These are phyloP conservation scores for Papilio glaucus DNA, from an alignment of 1,140 invertebrate genomes.

Conservation along the genomic window DNA sequence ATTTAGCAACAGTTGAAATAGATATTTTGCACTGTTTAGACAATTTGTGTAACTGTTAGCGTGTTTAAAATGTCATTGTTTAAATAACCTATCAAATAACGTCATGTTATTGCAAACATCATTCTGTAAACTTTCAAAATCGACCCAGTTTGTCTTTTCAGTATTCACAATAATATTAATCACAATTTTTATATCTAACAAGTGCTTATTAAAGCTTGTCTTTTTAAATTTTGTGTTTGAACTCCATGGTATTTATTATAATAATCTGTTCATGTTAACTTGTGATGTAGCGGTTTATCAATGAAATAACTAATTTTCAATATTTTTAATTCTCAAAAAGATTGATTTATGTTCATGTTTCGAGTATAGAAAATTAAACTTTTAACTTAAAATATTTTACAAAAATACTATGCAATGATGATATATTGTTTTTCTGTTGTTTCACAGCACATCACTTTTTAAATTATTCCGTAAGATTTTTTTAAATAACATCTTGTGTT, in stretches of 20 bases:
- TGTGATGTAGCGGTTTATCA: too few relatives aligned
- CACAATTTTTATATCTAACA: conserved; percentile 44
- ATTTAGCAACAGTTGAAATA: conserved; percentile 20
- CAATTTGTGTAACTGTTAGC: conserved; percentile 9
- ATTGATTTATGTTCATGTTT: too few relatives aligned
- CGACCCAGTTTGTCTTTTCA: conserved; percentile 40
- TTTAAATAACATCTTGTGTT: not conserved
- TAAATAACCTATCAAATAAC: not conserved
- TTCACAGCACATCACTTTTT: not conserved
- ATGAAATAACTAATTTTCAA: too few relatives aligned
- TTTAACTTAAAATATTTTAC: too few relatives aligned
- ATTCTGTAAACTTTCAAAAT: conserved; percentile 25
- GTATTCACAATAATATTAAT: conserved; percentile 43
- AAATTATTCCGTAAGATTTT: not conserved
- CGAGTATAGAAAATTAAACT: too few relatives aligned
- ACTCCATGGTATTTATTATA: conserved; percentile 44
- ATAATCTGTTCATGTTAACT: not conserved
- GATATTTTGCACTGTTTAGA: conserved; percentile 12
- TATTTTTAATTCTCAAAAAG: too few relatives aligned
- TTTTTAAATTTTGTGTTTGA: conserved; percentile 51
- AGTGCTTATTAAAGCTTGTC: conserved; percentile 55
- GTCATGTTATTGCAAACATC: not conserved
- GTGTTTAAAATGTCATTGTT: conserved; percentile 10
- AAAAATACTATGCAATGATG: too few relatives aligned
- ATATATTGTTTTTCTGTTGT: not conserved